Conservation (phyloP, 2,113 vertebrate species). For the Regulus satrapa region DNA sequence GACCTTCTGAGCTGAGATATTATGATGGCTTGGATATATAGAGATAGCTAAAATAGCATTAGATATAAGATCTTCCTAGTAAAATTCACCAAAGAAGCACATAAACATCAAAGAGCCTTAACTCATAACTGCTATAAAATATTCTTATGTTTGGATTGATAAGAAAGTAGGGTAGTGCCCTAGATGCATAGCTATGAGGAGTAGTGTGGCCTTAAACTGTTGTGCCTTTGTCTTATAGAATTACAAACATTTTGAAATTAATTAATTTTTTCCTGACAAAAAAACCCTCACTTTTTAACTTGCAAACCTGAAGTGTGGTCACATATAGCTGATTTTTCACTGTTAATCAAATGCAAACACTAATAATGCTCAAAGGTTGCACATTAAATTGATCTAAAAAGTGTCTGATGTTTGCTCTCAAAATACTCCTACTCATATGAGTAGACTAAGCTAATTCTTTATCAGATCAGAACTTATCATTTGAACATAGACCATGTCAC, state of each 20-base stretch:
- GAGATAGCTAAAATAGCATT: conserved; percentile 38
- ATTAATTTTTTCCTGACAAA: neutral
- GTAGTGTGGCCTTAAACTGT: neutral
- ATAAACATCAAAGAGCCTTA: conserved; percentile 57
- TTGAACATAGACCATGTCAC: neutral
- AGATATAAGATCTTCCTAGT: conserved; percentile 31
- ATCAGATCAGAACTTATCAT: conserved; percentile 3
- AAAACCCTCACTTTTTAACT: neutral
- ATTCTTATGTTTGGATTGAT: conserved; percentile 48
- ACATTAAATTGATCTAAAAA: neutral
- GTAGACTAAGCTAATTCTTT: neutral
- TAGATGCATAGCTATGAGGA: conserved; percentile 55
- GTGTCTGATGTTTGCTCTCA: neutral
- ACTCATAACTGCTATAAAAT: neutral
- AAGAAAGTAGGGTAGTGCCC: conserved; percentile 58
- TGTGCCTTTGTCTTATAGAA: neutral
- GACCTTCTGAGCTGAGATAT: conserved; percentile 11
- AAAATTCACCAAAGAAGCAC: conserved; percentile 37
- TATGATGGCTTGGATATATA: conserved; percentile 44
- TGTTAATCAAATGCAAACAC: neutral
- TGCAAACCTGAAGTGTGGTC: neutral
- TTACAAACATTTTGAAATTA: neutral
- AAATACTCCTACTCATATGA: neutral
- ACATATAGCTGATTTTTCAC: neutral
- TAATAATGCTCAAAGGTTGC: neutral